Evolutionary conservation across 2,888 invertebrate genomes (phyloP), one percentile per base, ranked within the genome.

Genomic region (Carabus problematicus): DNA sequence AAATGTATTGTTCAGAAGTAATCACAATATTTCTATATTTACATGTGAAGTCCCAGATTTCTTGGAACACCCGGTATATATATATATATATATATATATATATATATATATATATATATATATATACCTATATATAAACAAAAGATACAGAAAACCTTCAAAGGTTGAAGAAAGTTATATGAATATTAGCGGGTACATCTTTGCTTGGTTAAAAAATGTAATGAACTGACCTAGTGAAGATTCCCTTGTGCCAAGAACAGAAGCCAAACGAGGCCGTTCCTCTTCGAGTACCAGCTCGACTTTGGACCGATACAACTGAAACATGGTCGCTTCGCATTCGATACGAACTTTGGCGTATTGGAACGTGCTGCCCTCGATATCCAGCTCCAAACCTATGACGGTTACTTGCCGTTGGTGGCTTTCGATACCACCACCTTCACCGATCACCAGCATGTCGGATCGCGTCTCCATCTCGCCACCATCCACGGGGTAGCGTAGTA

Each of bases 221-320:
- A 29, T 29, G 6, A 16, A 54, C 84, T 82, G 79, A 86, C 86
- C 85, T 79, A 79, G 76, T 73, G 86, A 85, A 74, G 85, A 85
- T 82, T 89, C 89, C 71, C 88, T 85, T 71, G 90, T 90, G 75
- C 90, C 90, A 75, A 91, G 82, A 75, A 91, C 91, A 69, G 91
- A 90, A 71, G 91, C 91, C 75, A 91, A 87, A 80, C 89, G 85
- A 70, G 91, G 91, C 76, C 88, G 88, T 80, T 91, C 91, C 83
- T 91, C 91, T 80, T 89, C 89, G 76, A 91, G 84, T 75, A 87
- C 83, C 72, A 87, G 82, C 79, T 88, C 89, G 64, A 86, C 84
- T 73, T 87, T 84, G 74, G 86, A 85, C 73, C 85, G 85, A 80
- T 91, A 89, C 75, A 90, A 83, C 79, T 88, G 87, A 83, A 89